phyloP scores from a whole-genome alignment of 2,888 invertebrate species.

The Dichetophora obliterata region DNA sequence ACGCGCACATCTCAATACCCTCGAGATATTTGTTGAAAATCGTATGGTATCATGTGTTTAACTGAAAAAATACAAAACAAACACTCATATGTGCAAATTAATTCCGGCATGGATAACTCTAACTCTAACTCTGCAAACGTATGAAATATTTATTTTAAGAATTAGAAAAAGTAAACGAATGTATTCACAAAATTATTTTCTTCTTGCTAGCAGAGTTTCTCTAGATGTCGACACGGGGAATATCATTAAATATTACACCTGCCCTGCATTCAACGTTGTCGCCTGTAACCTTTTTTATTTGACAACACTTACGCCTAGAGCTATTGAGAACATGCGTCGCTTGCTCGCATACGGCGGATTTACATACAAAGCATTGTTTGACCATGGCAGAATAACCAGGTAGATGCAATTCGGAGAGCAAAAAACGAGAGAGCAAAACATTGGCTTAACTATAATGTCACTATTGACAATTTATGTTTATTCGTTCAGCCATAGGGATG shows the following conservation, averaged over 20 bases:
- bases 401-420: too few species aligned
- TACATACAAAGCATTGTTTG: slow-evolving; percentile 52
- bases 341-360: slow-evolving; percentile 42
- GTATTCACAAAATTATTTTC: not conserved
- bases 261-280: not conserved
- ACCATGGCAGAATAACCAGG: too few species aligned
- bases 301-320: not conserved
- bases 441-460: too few species aligned
- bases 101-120: slow-evolving; percentile 2
- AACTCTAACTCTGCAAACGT: slow-evolving; percentile 14
- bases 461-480: too few species aligned
- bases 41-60: too few species aligned
- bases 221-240: not conserved
- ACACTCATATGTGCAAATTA: not conserved
- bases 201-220: not conserved
- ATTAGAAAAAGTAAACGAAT: slow-evolving; percentile 13
- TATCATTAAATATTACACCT: not conserved
- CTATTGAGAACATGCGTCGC: slow-evolving; percentile 30
- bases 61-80: too few species aligned
- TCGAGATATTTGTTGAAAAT: too few species aligned
- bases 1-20: too few species aligned
- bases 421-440: too few species aligned
- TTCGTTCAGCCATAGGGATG: too few species aligned
- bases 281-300: not conserved
- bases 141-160: slow-evolving; percentile 34